Percentiles rank a stretch among this genome's conserved stretches.
Evolutionary conservation across 2,797 vertebrate genomes (phyloP).

Genomic region (Champsocephalus esox): DNA sequence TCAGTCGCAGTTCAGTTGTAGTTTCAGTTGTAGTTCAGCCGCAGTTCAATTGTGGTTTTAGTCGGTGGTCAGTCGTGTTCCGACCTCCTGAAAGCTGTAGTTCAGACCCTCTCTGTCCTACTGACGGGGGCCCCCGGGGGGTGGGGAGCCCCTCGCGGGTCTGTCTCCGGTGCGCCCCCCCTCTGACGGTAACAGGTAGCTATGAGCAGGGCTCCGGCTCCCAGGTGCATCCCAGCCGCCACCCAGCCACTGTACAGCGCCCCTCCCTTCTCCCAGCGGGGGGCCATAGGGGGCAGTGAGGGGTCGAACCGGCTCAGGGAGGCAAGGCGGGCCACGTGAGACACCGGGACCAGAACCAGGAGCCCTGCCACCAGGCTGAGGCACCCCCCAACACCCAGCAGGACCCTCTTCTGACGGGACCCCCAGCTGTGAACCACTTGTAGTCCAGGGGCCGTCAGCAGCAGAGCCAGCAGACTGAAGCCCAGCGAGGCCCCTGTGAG

Average conservation of each 20-base stretch:
- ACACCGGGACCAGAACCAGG: conserved; percentile 73
- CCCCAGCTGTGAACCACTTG: conserved; percentile 70
- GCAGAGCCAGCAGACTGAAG: conserved; percentile 59
- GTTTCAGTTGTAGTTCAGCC: too few species aligned
- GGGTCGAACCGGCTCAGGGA: conserved; percentile 74
- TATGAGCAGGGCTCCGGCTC: conserved; percentile 75
- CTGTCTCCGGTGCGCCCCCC: background rate
- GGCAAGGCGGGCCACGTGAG: conserved; percentile 71
- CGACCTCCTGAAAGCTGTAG: too few species aligned
- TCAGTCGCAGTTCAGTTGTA: too few species aligned
- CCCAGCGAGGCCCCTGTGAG: conserved; percentile 65
- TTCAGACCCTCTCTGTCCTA: conserved; percentile 69
- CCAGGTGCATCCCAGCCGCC: conserved; percentile 70
- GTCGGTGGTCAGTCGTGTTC: too few species aligned
- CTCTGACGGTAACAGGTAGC: conserved; percentile 68
- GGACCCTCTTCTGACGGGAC: conserved; percentile 60
- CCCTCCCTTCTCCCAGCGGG: conserved; percentile 80
- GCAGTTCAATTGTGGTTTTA: too few species aligned
- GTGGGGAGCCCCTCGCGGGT: conserved; percentile 13
- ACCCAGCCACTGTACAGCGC: conserved; percentile 82
- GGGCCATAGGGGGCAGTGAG: conserved; percentile 64
- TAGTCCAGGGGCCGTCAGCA: conserved; percentile 70
- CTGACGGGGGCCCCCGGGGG: background rate
- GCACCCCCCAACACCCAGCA: conserved; percentile 53
- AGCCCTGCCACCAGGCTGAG: conserved; percentile 66